These are phyloP conservation scores for Gallinago paraguaiae DNA, from an alignment of 2,113 vertebrate genomes.

Conservation along the genomic window DNA sequence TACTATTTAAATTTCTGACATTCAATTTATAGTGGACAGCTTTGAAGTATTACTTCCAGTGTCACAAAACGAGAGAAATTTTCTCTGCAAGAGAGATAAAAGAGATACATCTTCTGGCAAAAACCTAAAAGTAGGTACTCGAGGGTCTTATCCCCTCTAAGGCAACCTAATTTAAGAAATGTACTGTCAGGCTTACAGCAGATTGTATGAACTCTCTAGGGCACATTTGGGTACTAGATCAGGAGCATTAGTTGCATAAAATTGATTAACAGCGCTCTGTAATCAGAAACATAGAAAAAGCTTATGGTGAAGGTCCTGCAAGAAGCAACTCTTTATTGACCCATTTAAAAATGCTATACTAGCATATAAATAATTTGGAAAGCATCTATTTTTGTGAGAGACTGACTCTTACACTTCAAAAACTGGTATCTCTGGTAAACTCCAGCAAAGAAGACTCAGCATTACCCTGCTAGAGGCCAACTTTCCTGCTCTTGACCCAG, in stretches of 20 bases:
- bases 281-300: neutral
- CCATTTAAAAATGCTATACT: neutral
- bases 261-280: slow-evolving; percentile 22
- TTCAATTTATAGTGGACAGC: neutral
- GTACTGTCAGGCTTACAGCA: neutral
- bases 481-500: neutral
- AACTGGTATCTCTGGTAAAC: neutral
- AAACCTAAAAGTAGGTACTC: neutral
- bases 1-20: neutral
- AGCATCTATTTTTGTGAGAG: neutral
- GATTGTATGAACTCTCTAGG: neutral
- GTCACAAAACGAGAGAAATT: slow-evolving; percentile 28
- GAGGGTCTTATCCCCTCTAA: neutral
- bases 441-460: neutral
- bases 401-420: neutral
- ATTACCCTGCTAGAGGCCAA: neutral
- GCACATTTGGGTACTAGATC: neutral
- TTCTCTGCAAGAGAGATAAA: slow-evolving; percentile 28
- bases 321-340: neutral
- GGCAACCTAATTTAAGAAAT: slow-evolving; percentile 34
- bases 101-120: slow-evolving; percentile 9
- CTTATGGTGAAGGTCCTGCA: neutral
- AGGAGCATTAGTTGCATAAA: neutral
- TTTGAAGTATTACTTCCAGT: slow-evolving; percentile 41
- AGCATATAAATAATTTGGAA: neutral